A percentile compares a stretch with the other conserved stretches of the same genome.
Conservation (phyloP, 2,113 vertebrate species). For the Microcebus lehilahytsara region DNA sequence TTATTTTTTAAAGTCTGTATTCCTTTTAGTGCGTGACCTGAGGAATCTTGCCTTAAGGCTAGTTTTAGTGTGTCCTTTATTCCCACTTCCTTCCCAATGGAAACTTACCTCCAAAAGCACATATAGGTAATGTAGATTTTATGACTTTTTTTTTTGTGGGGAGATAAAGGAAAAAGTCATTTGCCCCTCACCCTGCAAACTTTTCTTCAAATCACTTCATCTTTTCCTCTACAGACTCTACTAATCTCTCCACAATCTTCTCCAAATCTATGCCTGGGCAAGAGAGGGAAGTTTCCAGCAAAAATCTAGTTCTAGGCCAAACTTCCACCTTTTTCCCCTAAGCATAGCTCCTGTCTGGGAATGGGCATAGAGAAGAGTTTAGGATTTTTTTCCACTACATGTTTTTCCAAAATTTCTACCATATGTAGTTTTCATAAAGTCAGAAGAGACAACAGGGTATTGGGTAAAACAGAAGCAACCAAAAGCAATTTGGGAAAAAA, state of each 20-base stretch:
- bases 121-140: background rate
- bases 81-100: background rate
- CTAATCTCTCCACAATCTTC: background rate
- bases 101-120: background rate
- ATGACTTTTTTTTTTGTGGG: background rate
- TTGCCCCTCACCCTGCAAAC: background rate
- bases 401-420: background rate
- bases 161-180: background rate
- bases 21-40: background rate
- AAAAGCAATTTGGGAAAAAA: background rate
- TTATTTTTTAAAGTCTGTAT: background rate
- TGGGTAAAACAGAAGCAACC: background rate
- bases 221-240: background rate
- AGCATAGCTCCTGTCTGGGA: background rate
- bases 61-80: background rate
- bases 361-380: background rate
- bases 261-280: background rate
- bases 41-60: background rate
- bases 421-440: background rate
- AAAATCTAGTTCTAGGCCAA: background rate
- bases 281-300: background rate
- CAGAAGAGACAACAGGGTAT: background rate
- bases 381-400: background rate
- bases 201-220: background rate
- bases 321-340: background rate